Conservation (phyloP, 1,140 invertebrate species). For the Lordiphosa stackelbergi region DNA sequence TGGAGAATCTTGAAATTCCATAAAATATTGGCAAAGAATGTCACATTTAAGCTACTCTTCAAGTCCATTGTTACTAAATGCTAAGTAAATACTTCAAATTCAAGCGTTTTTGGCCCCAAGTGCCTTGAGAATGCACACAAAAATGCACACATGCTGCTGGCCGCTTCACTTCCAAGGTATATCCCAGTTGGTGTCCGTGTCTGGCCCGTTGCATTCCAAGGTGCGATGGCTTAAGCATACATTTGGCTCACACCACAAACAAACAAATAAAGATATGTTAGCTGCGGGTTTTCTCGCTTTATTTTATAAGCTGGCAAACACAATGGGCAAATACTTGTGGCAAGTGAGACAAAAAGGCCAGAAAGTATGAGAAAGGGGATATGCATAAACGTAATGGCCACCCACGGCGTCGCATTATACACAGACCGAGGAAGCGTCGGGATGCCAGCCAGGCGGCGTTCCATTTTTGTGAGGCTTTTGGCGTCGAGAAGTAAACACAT, state of each 20-base stretch:
- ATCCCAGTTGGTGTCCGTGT: slow-evolving; percentile 28
- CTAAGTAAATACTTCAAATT: too few species aligned
- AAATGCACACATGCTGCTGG: slow-evolving; percentile 9
- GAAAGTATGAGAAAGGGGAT: slow-evolving; percentile 36
- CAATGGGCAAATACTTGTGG: slow-evolving; percentile 11
- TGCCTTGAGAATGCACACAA: slow-evolving; percentile 11
- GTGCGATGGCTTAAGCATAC: slow-evolving; percentile 20
- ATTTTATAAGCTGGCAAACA: slow-evolving; percentile 1
- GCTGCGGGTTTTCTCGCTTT: slow-evolving; percentile 2
- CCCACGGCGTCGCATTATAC: slow-evolving; percentile 29
- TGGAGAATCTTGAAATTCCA: too few species aligned
- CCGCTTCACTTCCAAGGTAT: slow-evolving; percentile 25
- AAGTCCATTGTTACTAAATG: slow-evolving; percentile 1
- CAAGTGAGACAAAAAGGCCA: slow-evolving; percentile 14
- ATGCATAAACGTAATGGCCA: slow-evolving; percentile 48
- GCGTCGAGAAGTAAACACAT: slow-evolving; percentile 37
- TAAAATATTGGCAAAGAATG: too few species aligned
- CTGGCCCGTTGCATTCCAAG: slow-evolving; percentile 40
- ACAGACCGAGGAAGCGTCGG: slow-evolving; percentile 43
- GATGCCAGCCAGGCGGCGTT: slow-evolving; percentile 41
- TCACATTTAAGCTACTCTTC: slow-evolving; percentile 1
- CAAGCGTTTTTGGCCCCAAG: too few species aligned
- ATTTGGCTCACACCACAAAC: neutral
- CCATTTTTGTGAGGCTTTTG: slow-evolving; percentile 57
- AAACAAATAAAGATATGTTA: slow-evolving; percentile 26